A percentile compares a stretch with the other conserved stretches of the same genome.
phyloP scores from a whole-genome alignment of 1,140 invertebrate species.

The Ceratitis capitata region DNA sequence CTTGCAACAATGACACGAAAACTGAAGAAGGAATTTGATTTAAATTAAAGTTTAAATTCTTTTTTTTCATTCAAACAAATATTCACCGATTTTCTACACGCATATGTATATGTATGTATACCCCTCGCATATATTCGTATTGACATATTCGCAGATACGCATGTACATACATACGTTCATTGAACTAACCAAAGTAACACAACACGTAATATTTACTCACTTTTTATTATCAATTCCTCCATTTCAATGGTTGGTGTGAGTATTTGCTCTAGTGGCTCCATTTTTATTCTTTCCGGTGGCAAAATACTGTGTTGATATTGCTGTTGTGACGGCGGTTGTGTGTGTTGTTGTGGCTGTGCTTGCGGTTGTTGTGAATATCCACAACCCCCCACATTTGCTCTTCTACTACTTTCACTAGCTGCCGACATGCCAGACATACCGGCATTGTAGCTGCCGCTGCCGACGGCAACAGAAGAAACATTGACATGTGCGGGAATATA shows the following conservation, averaged over 20 bases:
- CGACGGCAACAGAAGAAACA: not conserved
- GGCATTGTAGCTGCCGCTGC: slow-evolving; percentile 2
- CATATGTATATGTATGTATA: no score
- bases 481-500: slow-evolving; percentile 13
- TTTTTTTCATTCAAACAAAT: no score
- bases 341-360: not conserved
- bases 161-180: not conserved
- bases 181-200: not conserved
- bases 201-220: slow-evolving; percentile 37
- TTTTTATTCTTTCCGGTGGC: slow-evolving; percentile 41
- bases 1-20: no score
- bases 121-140: not conserved
- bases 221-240: slow-evolving; percentile 44
- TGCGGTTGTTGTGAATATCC: slow-evolving; percentile 23
- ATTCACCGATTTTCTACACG: no score
- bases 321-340: not conserved
- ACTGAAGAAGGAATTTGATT: no score
- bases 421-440: slow-evolving; percentile 10
- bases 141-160: no score
- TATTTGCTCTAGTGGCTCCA: slow-evolving; percentile 42
- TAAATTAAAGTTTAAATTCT: no score
- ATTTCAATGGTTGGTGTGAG: slow-evolving; percentile 44
- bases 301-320: not conserved
- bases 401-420: slow-evolving; percentile 19
- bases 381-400: slow-evolving; percentile 14